phyloP scores from a whole-genome alignment of 1,140 invertebrate species.

The Chironomus tepperi region DNA sequence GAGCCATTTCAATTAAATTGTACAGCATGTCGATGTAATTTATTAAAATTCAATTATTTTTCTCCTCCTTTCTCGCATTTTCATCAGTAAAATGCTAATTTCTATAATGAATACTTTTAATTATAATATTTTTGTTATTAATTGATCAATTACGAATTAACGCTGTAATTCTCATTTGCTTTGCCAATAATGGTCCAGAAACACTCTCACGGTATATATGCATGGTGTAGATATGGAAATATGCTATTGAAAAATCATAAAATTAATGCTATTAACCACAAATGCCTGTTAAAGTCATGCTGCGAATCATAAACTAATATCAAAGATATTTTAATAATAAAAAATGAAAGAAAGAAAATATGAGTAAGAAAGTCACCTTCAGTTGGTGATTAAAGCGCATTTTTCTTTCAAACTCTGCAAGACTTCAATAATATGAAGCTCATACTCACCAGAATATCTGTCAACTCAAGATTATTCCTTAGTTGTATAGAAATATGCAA shows the following conservation, averaged over 20 bases:
- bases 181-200: background rate
- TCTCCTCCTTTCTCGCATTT: background rate
- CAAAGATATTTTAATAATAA: background rate
- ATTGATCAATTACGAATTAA: conserved; percentile 9
- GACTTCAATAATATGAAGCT: too few species aligned
- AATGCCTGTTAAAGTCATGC: background rate
- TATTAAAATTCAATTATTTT: background rate
- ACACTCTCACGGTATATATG: background rate
- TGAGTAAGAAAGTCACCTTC: too few species aligned
- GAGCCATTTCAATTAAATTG: background rate
- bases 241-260: conserved; percentile 1
- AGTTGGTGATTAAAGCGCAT: too few species aligned
- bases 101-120: background rate
- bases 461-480: too few species aligned
- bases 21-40: background rate
- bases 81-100: background rate
- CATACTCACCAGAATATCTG: too few species aligned
- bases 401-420: too few species aligned
- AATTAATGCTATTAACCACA: conserved; percentile 5
- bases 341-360: too few species aligned
- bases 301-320: background rate
- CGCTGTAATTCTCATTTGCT: background rate
- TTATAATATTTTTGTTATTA: background rate
- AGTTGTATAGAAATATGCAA: too few species aligned
- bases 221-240: background rate